These are phyloP conservation scores for Notoglanidium macrostoma DNA, from an alignment of 2,797 vertebrate species.

Conservation along the genomic window DNA sequence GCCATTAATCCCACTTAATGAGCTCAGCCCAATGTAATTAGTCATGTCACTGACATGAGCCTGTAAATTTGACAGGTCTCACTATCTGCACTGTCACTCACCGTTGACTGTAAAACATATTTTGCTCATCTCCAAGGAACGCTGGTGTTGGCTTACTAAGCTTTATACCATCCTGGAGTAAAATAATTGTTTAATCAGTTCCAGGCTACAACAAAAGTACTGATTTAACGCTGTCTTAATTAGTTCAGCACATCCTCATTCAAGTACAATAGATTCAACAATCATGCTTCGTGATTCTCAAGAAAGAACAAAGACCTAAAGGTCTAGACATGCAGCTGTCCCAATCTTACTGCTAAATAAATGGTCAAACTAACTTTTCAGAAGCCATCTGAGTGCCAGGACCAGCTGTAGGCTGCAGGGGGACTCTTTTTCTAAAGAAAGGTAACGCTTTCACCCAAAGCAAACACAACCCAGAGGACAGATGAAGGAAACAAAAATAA, in stretches of 20 bases:
- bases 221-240: slow-evolving; percentile 8
- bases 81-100: slow-evolving; percentile 30
- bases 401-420: slow-evolving; percentile 56
- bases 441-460: slow-evolving; percentile 53
- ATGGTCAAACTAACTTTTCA: slow-evolving; percentile 51
- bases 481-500: slow-evolving; percentile 55
- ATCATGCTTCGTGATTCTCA: slow-evolving; percentile 37
- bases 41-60: slow-evolving; percentile 50
- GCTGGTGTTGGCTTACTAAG: not conserved
- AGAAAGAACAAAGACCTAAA: slow-evolving; percentile 34
- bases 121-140: slow-evolving; percentile 5
- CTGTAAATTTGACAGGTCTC: slow-evolving; percentile 42
- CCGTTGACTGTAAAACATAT: slow-evolving; percentile 7
- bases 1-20: slow-evolving; percentile 57
- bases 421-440: slow-evolving; percentile 47
- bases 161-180: not conserved
- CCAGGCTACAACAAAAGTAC: not conserved
- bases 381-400: slow-evolving; percentile 48
- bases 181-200: not conserved
- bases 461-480: slow-evolving; percentile 50
- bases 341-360: slow-evolving; percentile 46
- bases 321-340: slow-evolving; percentile 48
- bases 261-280: slow-evolving; percentile 14
- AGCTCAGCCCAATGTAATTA: slow-evolving; percentile 55
- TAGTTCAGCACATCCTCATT: slow-evolving; percentile 29